Evolutionary conservation across 2,888 invertebrate species (phyloP).

Genomic region (Penaeus monodon): DNA sequence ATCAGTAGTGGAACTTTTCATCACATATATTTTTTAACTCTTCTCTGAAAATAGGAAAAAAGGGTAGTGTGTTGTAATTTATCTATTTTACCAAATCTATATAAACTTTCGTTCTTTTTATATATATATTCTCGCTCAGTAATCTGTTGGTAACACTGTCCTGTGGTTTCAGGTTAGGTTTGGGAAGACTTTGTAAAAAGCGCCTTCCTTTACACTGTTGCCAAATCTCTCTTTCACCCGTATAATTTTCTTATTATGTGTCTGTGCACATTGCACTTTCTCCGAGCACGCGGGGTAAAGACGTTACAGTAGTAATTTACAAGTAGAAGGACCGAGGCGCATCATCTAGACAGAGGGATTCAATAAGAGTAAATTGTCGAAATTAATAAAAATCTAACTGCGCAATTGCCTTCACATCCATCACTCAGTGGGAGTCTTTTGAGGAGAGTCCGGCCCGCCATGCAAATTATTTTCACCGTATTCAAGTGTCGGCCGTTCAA

Average conservation of each 20-base stretch:
- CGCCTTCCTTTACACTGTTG: constrained; percentile 27
- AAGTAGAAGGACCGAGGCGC: no score
- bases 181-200: background rate
- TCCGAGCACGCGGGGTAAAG: no score
- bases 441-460: constrained; percentile 7
- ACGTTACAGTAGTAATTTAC: no score
- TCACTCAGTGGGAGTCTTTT: constrained; percentile 36
- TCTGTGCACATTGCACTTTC: no score
- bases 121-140: background rate
- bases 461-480: constrained; percentile 44
- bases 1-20: no score
- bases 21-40: no score
- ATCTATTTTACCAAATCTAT: background rate
- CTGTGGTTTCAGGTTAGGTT: background rate
- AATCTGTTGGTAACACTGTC: constrained; percentile 6
- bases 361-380: constrained; percentile 43
- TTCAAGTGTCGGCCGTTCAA: constrained; percentile 48
- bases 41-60: no score
- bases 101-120: background rate
- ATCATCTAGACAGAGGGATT: constrained; percentile 7
- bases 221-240: constrained; percentile 26
- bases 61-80: background rate
- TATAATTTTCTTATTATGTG: no score
- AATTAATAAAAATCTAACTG: constrained; percentile 37
- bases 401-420: constrained; percentile 32